These are phyloP conservation scores for Camelus bactrianus DNA, from an alignment of 2,113 vertebrate genomes.

Conservation along the genomic window DNA sequence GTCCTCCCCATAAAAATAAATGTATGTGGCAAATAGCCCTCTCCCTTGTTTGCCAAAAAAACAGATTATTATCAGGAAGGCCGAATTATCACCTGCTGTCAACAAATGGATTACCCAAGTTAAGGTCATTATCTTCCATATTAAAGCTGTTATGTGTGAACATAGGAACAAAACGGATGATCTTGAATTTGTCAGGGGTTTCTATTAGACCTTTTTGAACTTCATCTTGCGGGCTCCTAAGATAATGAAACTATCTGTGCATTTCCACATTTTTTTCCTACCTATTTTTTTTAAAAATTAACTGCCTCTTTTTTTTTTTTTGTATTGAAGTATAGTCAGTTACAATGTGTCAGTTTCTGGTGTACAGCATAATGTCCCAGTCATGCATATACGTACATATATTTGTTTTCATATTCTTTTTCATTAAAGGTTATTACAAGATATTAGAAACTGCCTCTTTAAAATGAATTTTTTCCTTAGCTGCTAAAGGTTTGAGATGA, in stretches of 20 bases:
- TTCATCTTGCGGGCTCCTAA: slow-evolving; percentile 48
- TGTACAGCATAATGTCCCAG: too few species aligned
- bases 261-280: neutral
- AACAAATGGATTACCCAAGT: slow-evolving; percentile 71
- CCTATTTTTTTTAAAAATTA: neutral
- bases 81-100: slow-evolving; percentile 72
- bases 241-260: slow-evolving; percentile 56
- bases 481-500: slow-evolving; percentile 68
- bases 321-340: too few species aligned
- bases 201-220: slow-evolving; percentile 64
- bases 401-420: too few species aligned
- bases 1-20: slow-evolving; percentile 72
- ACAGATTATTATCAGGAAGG: slow-evolving; percentile 70
- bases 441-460: slow-evolving; percentile 43
- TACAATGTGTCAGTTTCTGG: too few species aligned
- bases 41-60: slow-evolving; percentile 76
- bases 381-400: too few species aligned
- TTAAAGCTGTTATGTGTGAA: slow-evolving; percentile 53
- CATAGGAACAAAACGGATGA: slow-evolving; percentile 23
- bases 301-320: slow-evolving; percentile 5
- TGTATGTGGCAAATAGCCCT: slow-evolving; percentile 70
- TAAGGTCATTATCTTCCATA: slow-evolving; percentile 53
- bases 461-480: slow-evolving; percentile 65
- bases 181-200: slow-evolving; percentile 46
- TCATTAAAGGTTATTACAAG: too few species aligned